A percentile compares a stretch with the other conserved stretches of the same genome.
phyloP scores from a whole-genome alignment of 2,113 vertebrate genomes.

The Sminthopsis crassicaudata region DNA sequence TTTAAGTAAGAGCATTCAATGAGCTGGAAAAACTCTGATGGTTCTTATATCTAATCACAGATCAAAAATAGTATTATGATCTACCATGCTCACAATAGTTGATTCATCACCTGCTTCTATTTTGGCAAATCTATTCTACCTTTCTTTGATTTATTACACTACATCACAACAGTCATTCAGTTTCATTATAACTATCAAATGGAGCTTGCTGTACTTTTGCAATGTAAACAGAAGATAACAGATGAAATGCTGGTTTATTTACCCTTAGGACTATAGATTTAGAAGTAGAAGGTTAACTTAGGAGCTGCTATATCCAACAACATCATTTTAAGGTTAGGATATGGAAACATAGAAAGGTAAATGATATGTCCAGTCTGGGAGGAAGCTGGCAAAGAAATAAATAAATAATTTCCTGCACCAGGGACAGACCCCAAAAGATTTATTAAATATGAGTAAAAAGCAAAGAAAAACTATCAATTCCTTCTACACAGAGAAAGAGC shows the following conservation, averaged over 20 bases:
- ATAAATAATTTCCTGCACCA: too few relatives aligned
- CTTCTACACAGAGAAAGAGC: too few relatives aligned
- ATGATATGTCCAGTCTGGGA: conserved; percentile 14
- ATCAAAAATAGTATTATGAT: conserved; percentile 13
- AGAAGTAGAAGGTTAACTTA: not conserved
- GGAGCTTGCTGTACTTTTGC: not conserved
- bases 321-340: conserved; percentile 40
- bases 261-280: not conserved
- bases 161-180: not conserved
- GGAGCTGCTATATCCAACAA: conserved; percentile 12
- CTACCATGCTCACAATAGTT: not conserved
- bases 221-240: not conserved
- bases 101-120: not conserved
- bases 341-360: conserved; percentile 38
- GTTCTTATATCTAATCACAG: not conserved
- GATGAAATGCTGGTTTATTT: not conserved
- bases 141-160: not conserved
- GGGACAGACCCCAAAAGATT: too few relatives aligned
- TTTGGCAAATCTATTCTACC: not conserved
- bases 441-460: too few relatives aligned
- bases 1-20: not conserved
- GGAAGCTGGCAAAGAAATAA: too few relatives aligned
- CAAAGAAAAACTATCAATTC: too few relatives aligned
- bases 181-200: not conserved
- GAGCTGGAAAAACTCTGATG: not conserved